A percentile compares a stretch with the other conserved stretches of the same genome.
Evolutionary conservation across 2,888 invertebrate species (phyloP).

Genomic region (Lasioglossum leucozonium): DNA sequence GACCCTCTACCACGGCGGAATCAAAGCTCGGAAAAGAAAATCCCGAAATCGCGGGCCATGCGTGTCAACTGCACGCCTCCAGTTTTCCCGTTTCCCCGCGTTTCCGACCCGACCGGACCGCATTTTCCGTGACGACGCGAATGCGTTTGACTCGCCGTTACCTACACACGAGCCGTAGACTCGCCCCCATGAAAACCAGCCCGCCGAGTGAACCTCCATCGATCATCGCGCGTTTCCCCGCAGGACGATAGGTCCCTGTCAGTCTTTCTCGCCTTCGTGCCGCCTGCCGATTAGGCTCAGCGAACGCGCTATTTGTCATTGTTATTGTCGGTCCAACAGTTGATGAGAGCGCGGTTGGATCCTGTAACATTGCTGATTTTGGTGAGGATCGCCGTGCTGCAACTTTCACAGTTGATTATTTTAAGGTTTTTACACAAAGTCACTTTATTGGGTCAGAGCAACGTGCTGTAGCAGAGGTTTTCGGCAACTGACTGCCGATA

Average conservation of each 20-base stretch:
- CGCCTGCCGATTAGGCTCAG: too few species aligned
- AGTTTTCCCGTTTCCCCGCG: conserved; percentile 33
- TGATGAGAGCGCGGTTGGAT: too few species aligned
- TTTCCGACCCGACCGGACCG: conserved; percentile 38
- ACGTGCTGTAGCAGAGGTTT: too few species aligned
- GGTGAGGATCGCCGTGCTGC: too few species aligned
- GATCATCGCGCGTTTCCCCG: background rate
- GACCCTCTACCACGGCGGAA: conserved; percentile 27
- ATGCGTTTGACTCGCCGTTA: conserved; percentile 61
- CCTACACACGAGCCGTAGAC: background rate
- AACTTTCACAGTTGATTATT: too few species aligned
- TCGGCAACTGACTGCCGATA: too few species aligned
- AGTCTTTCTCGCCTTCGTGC: background rate
- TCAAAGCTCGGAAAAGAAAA: conserved; percentile 68
- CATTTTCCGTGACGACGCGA: conserved; percentile 41
- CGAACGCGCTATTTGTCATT: too few species aligned
- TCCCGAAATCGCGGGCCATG: conserved; percentile 57
- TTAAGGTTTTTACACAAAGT: too few species aligned
- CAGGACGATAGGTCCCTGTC: background rate
- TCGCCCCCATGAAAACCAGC: background rate
- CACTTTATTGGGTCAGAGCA: too few species aligned
- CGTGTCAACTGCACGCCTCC: conserved; percentile 66
- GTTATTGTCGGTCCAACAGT: too few species aligned
- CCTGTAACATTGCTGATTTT: too few species aligned
- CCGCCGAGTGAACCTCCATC: background rate